phyloP scores from a whole-genome alignment of 1,140 invertebrate genomes.

The Pseudomyrmex cubaensis region DNA sequence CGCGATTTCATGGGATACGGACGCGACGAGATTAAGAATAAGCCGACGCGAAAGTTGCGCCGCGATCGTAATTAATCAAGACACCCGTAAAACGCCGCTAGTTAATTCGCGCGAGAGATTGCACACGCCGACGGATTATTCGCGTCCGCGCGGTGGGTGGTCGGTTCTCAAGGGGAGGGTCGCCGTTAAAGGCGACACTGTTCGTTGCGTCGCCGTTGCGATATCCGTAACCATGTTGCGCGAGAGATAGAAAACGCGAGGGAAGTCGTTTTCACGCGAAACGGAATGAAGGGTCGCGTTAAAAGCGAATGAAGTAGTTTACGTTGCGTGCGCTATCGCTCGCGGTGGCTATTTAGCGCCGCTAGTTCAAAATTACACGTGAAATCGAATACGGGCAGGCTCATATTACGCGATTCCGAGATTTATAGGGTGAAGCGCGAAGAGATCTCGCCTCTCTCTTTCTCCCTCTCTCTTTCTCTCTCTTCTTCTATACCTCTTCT shows the following conservation, averaged over 20 bases:
- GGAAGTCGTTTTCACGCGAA: neutral
- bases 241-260: neutral
- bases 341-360: conserved; percentile 69
- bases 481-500: neutral
- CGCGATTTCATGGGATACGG: conserved; percentile 51
- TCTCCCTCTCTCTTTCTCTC: neutral
- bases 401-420: conserved; percentile 75
- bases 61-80: conserved; percentile 54
- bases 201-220: no score
- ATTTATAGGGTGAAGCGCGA: conserved; percentile 69
- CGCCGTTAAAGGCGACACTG: neutral
- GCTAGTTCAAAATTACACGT: conserved; percentile 72
- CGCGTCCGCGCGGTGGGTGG: conserved; percentile 31
- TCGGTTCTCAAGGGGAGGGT: neutral
- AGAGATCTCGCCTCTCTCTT: conserved; percentile 13
- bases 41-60: conserved; percentile 35
- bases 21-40: conserved; percentile 55
- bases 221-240: neutral
- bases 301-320: conserved; percentile 69
- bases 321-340: conserved; percentile 66
- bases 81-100: conserved; percentile 29
- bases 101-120: conserved; percentile 47
- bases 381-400: conserved; percentile 74
- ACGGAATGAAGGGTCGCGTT: conserved; percentile 54
- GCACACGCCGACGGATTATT: conserved; percentile 4